A percentile compares a stretch with the other conserved stretches of the same genome.
Evolutionary conservation across 2,888 invertebrate genomes (phyloP).

Genomic region (Lamellibrachia columna): DNA sequence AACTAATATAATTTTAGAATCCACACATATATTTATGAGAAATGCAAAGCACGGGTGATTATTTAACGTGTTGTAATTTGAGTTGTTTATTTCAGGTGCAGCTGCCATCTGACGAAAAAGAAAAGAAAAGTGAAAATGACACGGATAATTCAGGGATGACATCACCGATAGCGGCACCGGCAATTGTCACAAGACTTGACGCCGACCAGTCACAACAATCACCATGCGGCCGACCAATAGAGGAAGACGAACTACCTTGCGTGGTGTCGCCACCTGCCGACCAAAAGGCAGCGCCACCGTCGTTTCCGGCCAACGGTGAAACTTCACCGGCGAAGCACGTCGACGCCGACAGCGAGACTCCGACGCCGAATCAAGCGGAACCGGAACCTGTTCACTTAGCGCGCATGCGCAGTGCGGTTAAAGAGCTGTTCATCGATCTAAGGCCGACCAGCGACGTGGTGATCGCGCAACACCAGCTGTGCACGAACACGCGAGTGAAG

Average conservation of each 20-base stretch:
- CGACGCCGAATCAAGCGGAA: not conserved
- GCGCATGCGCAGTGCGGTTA: not conserved
- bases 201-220: not conserved
- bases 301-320: not conserved
- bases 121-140: not conserved
- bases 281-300: not conserved
- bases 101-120: not conserved
- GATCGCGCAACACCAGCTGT: not conserved
- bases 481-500: not conserved
- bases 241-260: not conserved
- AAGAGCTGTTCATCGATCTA: not conserved
- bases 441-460: not conserved
- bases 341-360: not conserved
- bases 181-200: not conserved
- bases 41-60: not conserved
- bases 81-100: not conserved
- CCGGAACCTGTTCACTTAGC: not conserved
- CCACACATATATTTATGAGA: not conserved
- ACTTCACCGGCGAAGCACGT: not conserved
- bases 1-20: not conserved
- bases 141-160: not conserved
- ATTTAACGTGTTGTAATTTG: not conserved
- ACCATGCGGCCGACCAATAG: not conserved
- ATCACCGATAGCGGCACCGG: not conserved
- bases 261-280: not conserved